A percentile compares a stretch with the other conserved stretches of the same genome.
Conservation (phyloP, 2,797 vertebrate genomes). For the Odontamblyopus lacepedii region DNA sequence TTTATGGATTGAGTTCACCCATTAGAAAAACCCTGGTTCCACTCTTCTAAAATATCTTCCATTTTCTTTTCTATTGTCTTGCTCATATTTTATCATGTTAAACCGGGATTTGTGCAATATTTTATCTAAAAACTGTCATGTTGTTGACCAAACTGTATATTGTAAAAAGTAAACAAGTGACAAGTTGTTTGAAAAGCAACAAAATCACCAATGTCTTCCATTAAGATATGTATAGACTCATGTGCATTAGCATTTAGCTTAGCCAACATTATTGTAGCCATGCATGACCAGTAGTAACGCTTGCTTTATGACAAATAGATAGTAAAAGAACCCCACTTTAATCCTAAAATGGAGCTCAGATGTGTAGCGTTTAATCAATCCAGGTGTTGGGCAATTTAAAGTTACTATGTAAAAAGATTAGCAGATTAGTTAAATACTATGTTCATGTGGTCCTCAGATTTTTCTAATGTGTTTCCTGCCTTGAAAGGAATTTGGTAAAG, state of each 20-base stretch:
- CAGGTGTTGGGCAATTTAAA: constrained; percentile 11
- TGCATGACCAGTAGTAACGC: constrained; percentile 82
- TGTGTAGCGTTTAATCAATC: constrained; percentile 16
- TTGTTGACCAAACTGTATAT: constrained; percentile 87
- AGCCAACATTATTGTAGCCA: constrained; percentile 84
- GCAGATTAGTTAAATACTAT: constrained; percentile 5
- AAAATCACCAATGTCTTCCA: constrained; percentile 99
- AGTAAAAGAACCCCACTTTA: constrained; percentile 41
- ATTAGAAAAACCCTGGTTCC: constrained; percentile 47
- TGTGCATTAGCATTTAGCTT: constrained; percentile 93
- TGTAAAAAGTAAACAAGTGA: constrained; percentile 93
- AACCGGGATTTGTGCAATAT: constrained; percentile 94
- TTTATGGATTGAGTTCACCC: background rate
- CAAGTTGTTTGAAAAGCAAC: constrained; percentile 99
- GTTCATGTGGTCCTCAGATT: background rate
- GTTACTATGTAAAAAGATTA: constrained; percentile 6
- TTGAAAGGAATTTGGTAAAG: background rate
- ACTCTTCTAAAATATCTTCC: constrained; percentile 1
- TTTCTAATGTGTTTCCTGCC: background rate
- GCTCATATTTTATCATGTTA: constrained; percentile 28
- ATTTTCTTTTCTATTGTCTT: background rate
- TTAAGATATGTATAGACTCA: constrained; percentile 99
- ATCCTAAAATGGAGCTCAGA: constrained; percentile 37
- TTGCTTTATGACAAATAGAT: constrained; percentile 76
- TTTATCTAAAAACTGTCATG: constrained; percentile 80